Evolutionary conservation across 2,797 vertebrate genomes (phyloP), one percentile per base, ranked within the genome.

Genomic region (Protonibea diacanthus): DNA sequence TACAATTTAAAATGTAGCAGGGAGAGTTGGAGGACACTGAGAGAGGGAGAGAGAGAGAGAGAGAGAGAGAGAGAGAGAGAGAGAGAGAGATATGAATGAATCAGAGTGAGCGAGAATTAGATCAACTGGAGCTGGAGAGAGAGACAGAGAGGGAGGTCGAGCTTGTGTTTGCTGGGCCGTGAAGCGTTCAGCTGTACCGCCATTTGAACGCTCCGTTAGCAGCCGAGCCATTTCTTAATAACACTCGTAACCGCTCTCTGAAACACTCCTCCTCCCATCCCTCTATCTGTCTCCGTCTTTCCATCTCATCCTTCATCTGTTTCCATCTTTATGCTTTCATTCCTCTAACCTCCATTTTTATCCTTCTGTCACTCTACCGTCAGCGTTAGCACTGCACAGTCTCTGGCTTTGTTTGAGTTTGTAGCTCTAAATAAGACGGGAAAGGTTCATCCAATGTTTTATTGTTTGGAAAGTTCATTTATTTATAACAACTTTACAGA

Each of bases 161-260:
- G 86, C 74, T 66, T 74, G 82, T 81, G 84, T 81, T 67, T 79
- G 78, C 71, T 75, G 73, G 70, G 72, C 80, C 71, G 70, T 87
- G 83, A 86, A 85, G 85, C 83, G 49, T 86, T 87, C 76, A 83
- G 81, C 78, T 69, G 72, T 70, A 45, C 63, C 23, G 5, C 64
- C 81, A 33, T 83, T 78, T 87, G 67, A 88, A 80, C 64, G 68
- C 85, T 85, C 77, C 11, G 74, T 84, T 86, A 84, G 80, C 77
- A 20, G 73, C 70, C 49, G 58, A 82, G 64, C 69, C 71, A 53
- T 86, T 88, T 88, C 80, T 89, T 86, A 88, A 88, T 89, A 87
- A 82, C 78, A 71, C 82, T 85, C 71, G 44, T 86, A 85, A 80
- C 80, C 25, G 80, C 73, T 76, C 74, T 68, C 27, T 71, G 76